Conservation (phyloP, 2,797 vertebrate species). For the Sibirionetta formosa region DNA sequence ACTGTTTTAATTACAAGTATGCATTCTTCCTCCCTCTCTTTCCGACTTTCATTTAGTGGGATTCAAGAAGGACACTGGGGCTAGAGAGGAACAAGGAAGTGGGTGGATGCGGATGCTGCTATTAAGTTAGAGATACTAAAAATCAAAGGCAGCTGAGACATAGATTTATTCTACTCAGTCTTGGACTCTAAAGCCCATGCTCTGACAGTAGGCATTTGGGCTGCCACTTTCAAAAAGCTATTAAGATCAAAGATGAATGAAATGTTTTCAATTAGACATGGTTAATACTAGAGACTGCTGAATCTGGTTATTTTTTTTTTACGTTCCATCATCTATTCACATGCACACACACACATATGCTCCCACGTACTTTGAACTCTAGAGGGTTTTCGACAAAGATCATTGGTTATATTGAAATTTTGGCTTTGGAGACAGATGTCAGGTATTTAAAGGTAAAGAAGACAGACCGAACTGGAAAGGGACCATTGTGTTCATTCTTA, state of each 20-base stretch:
- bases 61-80: not conserved
- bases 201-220: constrained; percentile 26
- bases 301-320: not conserved
- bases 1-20: constrained; percentile 57
- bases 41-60: not conserved
- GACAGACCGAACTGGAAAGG: not conserved
- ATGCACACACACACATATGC: not conserved
- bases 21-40: constrained; percentile 20
- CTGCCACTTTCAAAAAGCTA: constrained; percentile 40
- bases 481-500: not conserved
- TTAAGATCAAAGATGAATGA: constrained; percentile 73
- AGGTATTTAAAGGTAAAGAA: not conserved
- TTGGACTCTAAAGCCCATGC: not conserved
- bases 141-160: constrained; percentile 61
- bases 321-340: accelerated
- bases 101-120: not conserved
- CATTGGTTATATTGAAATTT: not conserved
- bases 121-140: constrained; percentile 40
- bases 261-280: constrained; percentile 55
- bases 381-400: not conserved
- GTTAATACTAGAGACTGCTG: constrained; percentile 13
- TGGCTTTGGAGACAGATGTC: not conserved
- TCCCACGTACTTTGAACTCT: not conserved
- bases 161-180: constrained; percentile 43
- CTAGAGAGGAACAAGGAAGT: constrained; percentile 5